Conservation (phyloP, 2,797 vertebrate species). For the Cyclura pinguis region DNA sequence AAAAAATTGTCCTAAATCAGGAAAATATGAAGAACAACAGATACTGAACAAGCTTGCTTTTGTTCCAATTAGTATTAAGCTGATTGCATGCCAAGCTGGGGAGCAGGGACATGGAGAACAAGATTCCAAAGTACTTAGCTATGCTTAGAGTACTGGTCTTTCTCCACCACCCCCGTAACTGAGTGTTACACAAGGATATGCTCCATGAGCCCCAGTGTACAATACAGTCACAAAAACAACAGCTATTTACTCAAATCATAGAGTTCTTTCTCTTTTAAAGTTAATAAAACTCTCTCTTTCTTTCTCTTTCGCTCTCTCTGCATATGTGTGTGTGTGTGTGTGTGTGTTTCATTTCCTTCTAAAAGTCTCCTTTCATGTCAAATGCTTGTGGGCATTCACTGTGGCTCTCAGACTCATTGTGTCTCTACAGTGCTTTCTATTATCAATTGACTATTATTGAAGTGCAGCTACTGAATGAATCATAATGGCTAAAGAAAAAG, state of each 20-base stretch:
- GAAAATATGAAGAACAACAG: slow-evolving; percentile 16
- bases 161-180: slow-evolving; percentile 33
- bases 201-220: slow-evolving; percentile 7
- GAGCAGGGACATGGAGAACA: slow-evolving; percentile 34
- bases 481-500: slow-evolving; percentile 63
- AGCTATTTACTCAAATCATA: slow-evolving; percentile 8
- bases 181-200: slow-evolving; percentile 48
- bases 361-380: slow-evolving; percentile 55
- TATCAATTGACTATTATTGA: slow-evolving; percentile 73
- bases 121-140: slow-evolving; percentile 66
- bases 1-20: slow-evolving; percentile 25
- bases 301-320: not conserved
- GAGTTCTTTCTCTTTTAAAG: slow-evolving; percentile 32
- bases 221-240: slow-evolving; percentile 10
- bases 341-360: slow-evolving; percentile 31
- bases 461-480: slow-evolving; percentile 69
- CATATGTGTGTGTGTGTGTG: too few relatives aligned
- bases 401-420: slow-evolving; percentile 73
- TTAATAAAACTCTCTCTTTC: slow-evolving; percentile 37
- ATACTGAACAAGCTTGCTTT: slow-evolving; percentile 39
- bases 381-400: slow-evolving; percentile 64
- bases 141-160: slow-evolving; percentile 52
- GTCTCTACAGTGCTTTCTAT: slow-evolving; percentile 68
- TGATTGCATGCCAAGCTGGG: slow-evolving; percentile 56
- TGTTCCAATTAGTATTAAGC: slow-evolving; percentile 73